A percentile compares a stretch with the other conserved stretches of the same genome.
Conservation (phyloP, 2,888 invertebrate species). For the Palloptera scutellata region DNA sequence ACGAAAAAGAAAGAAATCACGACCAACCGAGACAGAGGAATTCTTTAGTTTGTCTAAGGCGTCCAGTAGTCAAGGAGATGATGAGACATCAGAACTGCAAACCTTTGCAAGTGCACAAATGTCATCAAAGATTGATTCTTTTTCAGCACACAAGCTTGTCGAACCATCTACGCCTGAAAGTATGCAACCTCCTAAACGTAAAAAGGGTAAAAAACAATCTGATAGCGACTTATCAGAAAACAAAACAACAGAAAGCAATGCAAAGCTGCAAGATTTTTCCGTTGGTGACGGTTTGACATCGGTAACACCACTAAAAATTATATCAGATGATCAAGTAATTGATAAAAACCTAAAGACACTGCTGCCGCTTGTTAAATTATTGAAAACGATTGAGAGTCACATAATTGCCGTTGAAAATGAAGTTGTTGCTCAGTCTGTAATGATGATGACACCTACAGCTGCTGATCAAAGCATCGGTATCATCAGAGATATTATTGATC, state of each 20-base stretch:
- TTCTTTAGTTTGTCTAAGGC: constrained; percentile 73
- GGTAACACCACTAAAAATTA: constrained; percentile 49
- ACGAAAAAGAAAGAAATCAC: constrained; percentile 71
- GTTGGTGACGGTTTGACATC: constrained; percentile 67
- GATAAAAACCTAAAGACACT: constrained; percentile 64
- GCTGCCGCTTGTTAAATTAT: constrained; percentile 60
- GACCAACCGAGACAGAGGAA: constrained; percentile 73
- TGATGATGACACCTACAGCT: constrained; percentile 73
- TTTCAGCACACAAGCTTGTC: constrained; percentile 53
- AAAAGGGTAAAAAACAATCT: constrained; percentile 57
- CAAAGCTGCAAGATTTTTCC: constrained; percentile 66
- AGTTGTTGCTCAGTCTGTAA: constrained; percentile 71
- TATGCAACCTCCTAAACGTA: constrained; percentile 55
- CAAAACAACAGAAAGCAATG: constrained; percentile 61
- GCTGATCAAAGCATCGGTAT: constrained; percentile 74
- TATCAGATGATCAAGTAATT: constrained; percentile 66
- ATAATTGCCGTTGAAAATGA: constrained; percentile 72
- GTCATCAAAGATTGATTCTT: constrained; percentile 65
- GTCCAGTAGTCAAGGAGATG: constrained; percentile 65
- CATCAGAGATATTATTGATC: constrained; percentile 70
- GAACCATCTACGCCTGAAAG: constrained; percentile 32
- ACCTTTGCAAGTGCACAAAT: constrained; percentile 73
- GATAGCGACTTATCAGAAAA: constrained; percentile 59
- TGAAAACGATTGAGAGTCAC: constrained; percentile 67
- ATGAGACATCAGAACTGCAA: constrained; percentile 70